phyloP scores from a whole-genome alignment of 1,140 invertebrate genomes.

The Drosophila murphyi region DNA sequence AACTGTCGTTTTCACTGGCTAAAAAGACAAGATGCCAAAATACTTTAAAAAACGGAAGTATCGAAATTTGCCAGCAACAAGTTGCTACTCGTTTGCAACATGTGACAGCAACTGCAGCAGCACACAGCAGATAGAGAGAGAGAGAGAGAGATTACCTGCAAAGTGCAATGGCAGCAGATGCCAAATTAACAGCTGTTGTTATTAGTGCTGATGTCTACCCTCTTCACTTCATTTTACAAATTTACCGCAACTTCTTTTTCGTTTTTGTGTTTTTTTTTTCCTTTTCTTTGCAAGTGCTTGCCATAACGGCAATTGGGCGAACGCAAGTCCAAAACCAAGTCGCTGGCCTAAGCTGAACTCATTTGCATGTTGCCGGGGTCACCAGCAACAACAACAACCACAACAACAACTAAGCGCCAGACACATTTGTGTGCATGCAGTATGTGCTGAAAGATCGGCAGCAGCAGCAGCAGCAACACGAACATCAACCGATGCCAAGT shows the following conservation, averaged over 20 bases:
- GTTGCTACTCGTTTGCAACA: slow-evolving; percentile 32
- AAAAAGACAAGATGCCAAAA: slow-evolving; percentile 46
- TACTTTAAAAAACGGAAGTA: slow-evolving; percentile 40
- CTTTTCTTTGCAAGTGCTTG: slow-evolving; percentile 8
- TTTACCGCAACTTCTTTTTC: slow-evolving; percentile 27
- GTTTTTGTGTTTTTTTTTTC: not conserved
- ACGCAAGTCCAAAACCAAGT: slow-evolving; percentile 37
- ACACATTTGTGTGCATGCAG: slow-evolving; percentile 33
- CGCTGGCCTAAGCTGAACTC: slow-evolving; percentile 49
- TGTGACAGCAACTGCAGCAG: slow-evolving; percentile 13
- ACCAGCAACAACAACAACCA: slow-evolving; percentile 18
- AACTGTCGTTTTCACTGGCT: slow-evolving; percentile 71
- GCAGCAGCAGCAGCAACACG: slow-evolving; percentile 18
- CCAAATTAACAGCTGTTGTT: slow-evolving; percentile 32
- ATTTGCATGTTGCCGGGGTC: slow-evolving; percentile 49
- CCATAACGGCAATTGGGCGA: slow-evolving; percentile 44
- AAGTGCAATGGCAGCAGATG: slow-evolving; percentile 38
- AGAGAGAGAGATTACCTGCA: not conserved
- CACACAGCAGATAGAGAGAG: not conserved
- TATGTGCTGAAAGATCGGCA: slow-evolving; percentile 28
- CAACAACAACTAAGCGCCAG: slow-evolving; percentile 20
- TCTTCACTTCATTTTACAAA: slow-evolving; percentile 10
- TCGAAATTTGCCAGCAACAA: slow-evolving; percentile 26
- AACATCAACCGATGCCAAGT: slow-evolving; percentile 25
- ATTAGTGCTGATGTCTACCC: not conserved